Base-by-base conservation (phyloP, 2,113 vertebrate genomes). In the Cyrtonyx montezumae region DNA sequence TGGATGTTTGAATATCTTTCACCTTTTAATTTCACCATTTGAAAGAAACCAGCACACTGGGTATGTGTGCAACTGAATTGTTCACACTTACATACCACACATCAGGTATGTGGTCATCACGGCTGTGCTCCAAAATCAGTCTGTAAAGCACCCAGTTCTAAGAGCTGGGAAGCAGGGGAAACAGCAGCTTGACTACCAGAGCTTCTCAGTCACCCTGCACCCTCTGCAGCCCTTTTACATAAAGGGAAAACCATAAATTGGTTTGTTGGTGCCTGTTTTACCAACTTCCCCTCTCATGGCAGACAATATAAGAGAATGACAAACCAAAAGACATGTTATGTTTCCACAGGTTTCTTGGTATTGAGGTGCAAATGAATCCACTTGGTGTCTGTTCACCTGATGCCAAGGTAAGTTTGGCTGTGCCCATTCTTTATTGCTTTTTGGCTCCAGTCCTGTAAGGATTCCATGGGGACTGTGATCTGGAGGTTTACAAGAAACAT, bases 301-400 rank as follows among this genome's bases (percentile, higher is more conserved):
- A 37, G 21, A 25, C 34, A 61, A 23, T 15, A 61, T 21, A 16
- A 37, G 59, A 22, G 14, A 23, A 37, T 37, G 22, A 61, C 13
- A n/a, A 61, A 16, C 13, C 5, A 16, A 25, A 61, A 36, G 13
- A 34, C 0, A 1, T 6, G 22, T 26, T 25, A 2, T 20, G 17
- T 8, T 12, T 30, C 42, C 0, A 0, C 48, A 19, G 43, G 5
- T 1, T 61, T 34, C 16, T 8, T 34, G 2, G 0, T 62, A 1
- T 13, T 2, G 1, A 13, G 19, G 23, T 30, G 46, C 26, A 26
- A 32, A 28, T 8, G 65, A 56, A 69, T 11, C 32, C 28, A 32
- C 10, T 5, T 0, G 0, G 11, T 51, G 36, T 17, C n/a, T 25
- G 74, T 1, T 0, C 9, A 7, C 12, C 28, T 2, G 4, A 9